Evolutionary conservation across 2,113 vertebrate genomes (phyloP).

Genomic region (Psilopsiagon aymara): DNA sequence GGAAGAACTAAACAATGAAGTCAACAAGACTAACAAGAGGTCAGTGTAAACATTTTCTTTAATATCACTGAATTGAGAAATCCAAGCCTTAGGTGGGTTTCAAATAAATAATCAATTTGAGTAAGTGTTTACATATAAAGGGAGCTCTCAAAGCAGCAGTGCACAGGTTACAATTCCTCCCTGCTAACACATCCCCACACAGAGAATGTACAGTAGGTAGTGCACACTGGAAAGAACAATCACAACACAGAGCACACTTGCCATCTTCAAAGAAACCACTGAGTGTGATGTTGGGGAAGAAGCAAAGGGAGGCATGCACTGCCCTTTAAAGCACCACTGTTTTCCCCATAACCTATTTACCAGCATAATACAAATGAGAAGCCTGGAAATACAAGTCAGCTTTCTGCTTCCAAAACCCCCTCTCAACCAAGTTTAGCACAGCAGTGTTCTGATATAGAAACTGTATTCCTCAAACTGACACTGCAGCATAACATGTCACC

Average conservation of each 20-base stretch:
- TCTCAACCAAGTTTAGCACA: neutral
- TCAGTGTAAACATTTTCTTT: slow-evolving; percentile 67
- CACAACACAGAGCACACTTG: neutral
- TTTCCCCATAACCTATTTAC: neutral
- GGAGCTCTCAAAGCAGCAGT: slow-evolving; percentile 48
- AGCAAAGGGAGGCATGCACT: neutral
- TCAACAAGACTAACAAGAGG: neutral
- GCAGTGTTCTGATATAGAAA: neutral
- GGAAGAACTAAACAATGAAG: neutral
- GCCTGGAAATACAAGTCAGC: neutral
- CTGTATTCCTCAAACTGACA: neutral
- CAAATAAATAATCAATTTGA: slow-evolving; percentile 68
- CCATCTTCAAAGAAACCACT: neutral
- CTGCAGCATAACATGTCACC: neutral
- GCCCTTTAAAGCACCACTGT: neutral
- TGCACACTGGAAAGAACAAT: slow-evolving; percentile 40
- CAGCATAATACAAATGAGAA: neutral
- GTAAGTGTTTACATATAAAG: slow-evolving; percentile 1
- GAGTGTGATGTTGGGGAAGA: neutral
- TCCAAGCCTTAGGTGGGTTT: slow-evolving; percentile 32
- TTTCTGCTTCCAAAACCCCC: neutral
- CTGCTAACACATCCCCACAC: slow-evolving; percentile 8
- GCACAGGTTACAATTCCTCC: neutral
- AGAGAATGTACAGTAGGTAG: slow-evolving; percentile 64
- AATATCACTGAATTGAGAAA: slow-evolving; percentile 53